These are phyloP conservation scores for Notarius quadriscutis DNA, from an alignment of 2,113 vertebrate species.

Conservation along the genomic window DNA sequence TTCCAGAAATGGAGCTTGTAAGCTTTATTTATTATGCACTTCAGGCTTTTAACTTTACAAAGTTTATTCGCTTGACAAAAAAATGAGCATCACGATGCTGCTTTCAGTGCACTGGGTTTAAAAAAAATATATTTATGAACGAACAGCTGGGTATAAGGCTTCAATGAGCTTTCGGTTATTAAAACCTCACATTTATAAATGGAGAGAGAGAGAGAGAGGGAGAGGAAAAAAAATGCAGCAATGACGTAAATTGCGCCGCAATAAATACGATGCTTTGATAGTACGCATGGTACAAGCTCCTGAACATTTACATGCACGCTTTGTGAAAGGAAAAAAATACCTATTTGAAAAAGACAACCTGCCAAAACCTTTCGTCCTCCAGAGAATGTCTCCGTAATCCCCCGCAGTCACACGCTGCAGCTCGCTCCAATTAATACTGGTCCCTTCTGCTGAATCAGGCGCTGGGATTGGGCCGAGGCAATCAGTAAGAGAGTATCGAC, in stretches of 20 bases:
- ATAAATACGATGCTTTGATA: too few species aligned
- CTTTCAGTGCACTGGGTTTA: not conserved
- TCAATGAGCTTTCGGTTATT: not conserved
- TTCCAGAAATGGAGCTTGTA: not conserved
- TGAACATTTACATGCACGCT: not conserved
- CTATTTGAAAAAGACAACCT: not conserved
- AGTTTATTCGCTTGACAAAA: not conserved
- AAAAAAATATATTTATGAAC: not conserved
- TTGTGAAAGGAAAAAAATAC: not conserved
- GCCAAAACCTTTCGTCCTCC: slow-evolving; percentile 16
- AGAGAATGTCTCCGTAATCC: slow-evolving; percentile 33
- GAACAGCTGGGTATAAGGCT: not conserved
- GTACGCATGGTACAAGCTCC: not conserved
- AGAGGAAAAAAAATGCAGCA: not conserved
- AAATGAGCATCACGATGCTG: not conserved
- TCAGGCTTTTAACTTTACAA: not conserved
- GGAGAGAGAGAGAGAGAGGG: not conserved
- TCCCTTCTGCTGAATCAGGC: slow-evolving; percentile 57
- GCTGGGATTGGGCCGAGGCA: slow-evolving; percentile 43
- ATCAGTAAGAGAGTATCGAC: slow-evolving; percentile 62
- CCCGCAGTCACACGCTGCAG: slow-evolving; percentile 50
- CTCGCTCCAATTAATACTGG: slow-evolving; percentile 55
- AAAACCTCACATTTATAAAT: not conserved
- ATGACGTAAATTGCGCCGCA: not conserved
- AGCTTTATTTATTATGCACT: not conserved